Percentiles rank a stretch among this genome's conserved stretches.
These are phyloP conservation scores for Rhorus exstirpatorius DNA, from an alignment of 2,888 invertebrate genomes.

Conservation along the genomic window DNA sequence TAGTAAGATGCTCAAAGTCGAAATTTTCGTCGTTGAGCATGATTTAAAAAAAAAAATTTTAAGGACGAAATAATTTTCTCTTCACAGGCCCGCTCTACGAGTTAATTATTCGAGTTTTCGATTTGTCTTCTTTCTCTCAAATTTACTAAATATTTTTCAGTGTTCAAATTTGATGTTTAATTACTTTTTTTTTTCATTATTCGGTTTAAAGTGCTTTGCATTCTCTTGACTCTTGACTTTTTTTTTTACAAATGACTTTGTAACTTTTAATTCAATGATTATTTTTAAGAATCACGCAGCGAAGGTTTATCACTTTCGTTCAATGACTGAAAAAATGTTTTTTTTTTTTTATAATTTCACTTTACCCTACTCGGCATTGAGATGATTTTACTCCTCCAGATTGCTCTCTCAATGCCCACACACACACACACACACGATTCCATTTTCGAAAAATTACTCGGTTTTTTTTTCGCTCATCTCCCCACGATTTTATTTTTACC, in stretches of 20 bases:
- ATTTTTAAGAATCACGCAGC: no score
- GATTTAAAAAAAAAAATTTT: no score
- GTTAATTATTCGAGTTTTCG: neutral
- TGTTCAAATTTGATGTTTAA: neutral
- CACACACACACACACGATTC: neutral
- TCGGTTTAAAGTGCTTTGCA: no score
- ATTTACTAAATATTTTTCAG: neutral
- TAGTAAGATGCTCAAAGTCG: conserved; percentile 7
- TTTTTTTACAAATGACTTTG: no score
- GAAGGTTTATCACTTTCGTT: no score
- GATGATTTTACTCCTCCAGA: neutral
- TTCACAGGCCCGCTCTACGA: neutral
- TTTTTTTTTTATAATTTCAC: neutral
- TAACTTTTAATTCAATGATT: no score
- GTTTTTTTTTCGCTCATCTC: neutral
- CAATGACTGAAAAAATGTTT: no score
- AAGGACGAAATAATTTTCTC: neutral
- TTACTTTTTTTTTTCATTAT: no score
- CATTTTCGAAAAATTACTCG: neutral
- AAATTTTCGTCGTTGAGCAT: conserved; percentile 23
- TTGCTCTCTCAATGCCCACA: neutral
- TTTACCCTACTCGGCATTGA: neutral
- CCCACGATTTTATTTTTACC: conserved; percentile 9
- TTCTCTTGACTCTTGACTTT: neutral
- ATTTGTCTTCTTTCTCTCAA: neutral